Conservation (phyloP, 1,140 invertebrate genomes). For the Drosophila insularis region DNA sequence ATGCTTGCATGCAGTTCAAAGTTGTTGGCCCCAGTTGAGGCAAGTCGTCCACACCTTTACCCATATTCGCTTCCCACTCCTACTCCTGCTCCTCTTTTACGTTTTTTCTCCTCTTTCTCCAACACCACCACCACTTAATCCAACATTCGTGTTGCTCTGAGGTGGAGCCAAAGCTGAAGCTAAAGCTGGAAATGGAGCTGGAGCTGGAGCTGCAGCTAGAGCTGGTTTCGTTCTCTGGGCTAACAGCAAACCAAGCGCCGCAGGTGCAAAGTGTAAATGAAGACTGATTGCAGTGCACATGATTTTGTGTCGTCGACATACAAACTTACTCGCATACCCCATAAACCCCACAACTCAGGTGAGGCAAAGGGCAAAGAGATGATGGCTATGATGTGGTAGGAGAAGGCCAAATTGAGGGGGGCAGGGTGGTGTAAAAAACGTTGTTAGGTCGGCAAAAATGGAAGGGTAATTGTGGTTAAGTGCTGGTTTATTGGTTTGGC, state of each 20-base stretch:
- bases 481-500: conserved; percentile 78
- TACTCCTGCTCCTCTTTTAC: background rate
- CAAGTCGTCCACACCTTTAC: conserved; percentile 4
- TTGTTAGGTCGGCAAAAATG: conserved; percentile 65
- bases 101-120: background rate
- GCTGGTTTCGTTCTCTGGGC: conserved; percentile 7
- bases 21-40: conserved; percentile 54
- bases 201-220: conserved; percentile 31
- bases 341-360: background rate
- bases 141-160: conserved; percentile 53
- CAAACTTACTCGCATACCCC: conserved; percentile 23
- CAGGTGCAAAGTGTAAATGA: conserved; percentile 81
- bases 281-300: conserved; percentile 76
- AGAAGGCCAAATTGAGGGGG: background rate
- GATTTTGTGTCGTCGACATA: conserved; percentile 53
- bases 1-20: conserved; percentile 67
- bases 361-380: background rate
- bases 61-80: background rate
- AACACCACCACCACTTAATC: conserved; percentile 2
- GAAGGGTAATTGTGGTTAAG: conserved; percentile 80
- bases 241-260: conserved; percentile 55
- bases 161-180: conserved; percentile 20
- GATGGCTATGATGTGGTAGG: conserved; percentile 7
- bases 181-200: conserved; percentile 32
- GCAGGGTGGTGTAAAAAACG: conserved; percentile 58